Base-by-base conservation (phyloP, 2,113 vertebrate genomes). In the Microcebus griseorufus region DNA sequence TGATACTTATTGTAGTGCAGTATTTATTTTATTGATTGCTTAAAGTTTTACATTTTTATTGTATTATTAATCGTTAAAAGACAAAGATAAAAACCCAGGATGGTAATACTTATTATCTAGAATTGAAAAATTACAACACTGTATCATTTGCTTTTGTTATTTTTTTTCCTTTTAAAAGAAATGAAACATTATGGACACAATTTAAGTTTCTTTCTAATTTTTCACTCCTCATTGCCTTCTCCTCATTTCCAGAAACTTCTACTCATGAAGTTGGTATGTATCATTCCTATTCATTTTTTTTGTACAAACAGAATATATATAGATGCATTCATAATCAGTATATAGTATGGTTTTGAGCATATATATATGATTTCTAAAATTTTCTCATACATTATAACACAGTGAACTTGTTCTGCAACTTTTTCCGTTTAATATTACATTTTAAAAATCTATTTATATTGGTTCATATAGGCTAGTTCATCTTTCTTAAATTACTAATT, bases 111-210 rank as follows among this genome's bases (percentile, higher is more conserved):
- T 83, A 69, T 48, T 11, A 17, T 22, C 14, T 6, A 76, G 32
- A 89, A 60, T 2, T 80, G 42, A 88, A 90, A 88, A 62, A 27
- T 81, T 4, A 69, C 73, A 93, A 4, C 42, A 75, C 1, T 16
- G 10, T 83, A 29, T 51, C 37, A 51, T 88, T 94, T 88, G 51
- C 62, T 80, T 93, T 70, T 78, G 20, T 45, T 91, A 70, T 45
- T 79, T 89, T 69, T 82, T 96, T 83, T 12, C 51, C 37, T 91
- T 84, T 76, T 90, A 78, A 92, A 90, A 83, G 6, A 93, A 93
- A 65, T 70, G 13, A 64, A 86, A 91, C 25, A 62, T 69, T 65
- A 80, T 79, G 14, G 29, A 45, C 11, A 64, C 3, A 85, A 62
- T 96, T 84, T 88, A 73, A 51, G 25, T 78, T 87, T 88, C 58